Conservation (phyloP, 2,113 vertebrate species). For the Meriones unguiculatus region DNA sequence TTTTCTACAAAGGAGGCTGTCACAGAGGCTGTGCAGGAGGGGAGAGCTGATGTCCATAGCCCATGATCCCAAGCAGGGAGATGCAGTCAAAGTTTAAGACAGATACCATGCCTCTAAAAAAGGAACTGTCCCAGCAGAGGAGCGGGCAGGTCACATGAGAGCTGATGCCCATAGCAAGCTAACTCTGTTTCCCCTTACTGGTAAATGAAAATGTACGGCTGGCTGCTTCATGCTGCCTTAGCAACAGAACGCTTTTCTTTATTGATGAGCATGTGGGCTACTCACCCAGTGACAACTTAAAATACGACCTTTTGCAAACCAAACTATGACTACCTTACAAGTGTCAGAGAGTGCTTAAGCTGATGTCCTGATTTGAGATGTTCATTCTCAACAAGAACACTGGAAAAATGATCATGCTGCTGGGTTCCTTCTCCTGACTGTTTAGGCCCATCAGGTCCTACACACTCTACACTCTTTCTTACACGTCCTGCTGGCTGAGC, state of each 20-base stretch:
- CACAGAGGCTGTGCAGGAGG: slow-evolving; percentile 21
- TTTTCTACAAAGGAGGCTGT: rapidly evolving
- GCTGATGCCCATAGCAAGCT: neutral
- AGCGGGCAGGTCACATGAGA: neutral
- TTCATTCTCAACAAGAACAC: neutral
- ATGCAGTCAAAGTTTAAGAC: neutral
- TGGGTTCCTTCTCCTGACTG: neutral
- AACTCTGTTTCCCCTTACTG: neutral
- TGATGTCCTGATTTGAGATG: neutral
- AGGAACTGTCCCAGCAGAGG: neutral
- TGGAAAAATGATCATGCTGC: neutral
- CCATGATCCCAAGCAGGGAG: neutral
- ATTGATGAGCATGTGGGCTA: neutral
- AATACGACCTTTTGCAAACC: neutral
- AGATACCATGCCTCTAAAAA: neutral
- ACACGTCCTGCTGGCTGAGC: neutral
- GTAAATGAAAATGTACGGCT: neutral
- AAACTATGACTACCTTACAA: neutral
- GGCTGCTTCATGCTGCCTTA: neutral
- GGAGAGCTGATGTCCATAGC: rapidly evolving
- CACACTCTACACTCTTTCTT: neutral
- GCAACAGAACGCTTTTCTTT: neutral
- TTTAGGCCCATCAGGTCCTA: neutral
- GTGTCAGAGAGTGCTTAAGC: neutral
- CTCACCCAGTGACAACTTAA: neutral